Evolutionary conservation across 2,888 invertebrate genomes (phyloP).

Genomic region (Ischnus inquisitorius): DNA sequence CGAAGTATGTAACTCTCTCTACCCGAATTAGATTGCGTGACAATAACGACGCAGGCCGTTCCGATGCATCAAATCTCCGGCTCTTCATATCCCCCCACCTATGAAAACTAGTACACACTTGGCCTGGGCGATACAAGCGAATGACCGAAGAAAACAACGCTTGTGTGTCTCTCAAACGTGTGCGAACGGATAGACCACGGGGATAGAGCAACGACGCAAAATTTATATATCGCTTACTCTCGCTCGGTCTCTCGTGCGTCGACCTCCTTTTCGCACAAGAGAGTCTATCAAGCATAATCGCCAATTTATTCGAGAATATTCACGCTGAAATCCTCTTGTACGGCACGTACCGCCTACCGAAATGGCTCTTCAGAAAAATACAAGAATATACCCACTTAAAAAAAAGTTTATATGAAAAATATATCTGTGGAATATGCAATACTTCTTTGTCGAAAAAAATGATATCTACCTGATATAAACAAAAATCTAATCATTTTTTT

Average conservation of each 20-base stretch:
- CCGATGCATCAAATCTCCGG: conserved; percentile 68
- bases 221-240: conserved; percentile 30
- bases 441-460: too few relatives aligned
- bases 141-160: background rate
- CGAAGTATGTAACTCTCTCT: conserved; percentile 19
- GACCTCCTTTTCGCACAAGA: conserved; percentile 31
- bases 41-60: conserved; percentile 68
- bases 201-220: background rate
- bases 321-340: background rate
- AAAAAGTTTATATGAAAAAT: too few relatives aligned
- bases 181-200: conserved; percentile 8
- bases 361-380: background rate
- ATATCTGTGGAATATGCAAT: too few relatives aligned
- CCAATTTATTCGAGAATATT: conserved; percentile 39
- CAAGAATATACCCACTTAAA: background rate
- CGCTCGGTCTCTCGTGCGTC: background rate
- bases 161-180: too few relatives aligned
- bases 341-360: background rate
- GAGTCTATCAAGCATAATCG: conserved; percentile 24
- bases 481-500: too few relatives aligned
- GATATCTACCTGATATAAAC: too few relatives aligned
- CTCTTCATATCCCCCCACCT: background rate
- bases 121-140: background rate
- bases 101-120: conserved; percentile 5
- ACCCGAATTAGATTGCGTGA: conserved; percentile 66